Conservation (phyloP, 2,888 invertebrate genomes). For the Caenorhabditis becei region DNA sequence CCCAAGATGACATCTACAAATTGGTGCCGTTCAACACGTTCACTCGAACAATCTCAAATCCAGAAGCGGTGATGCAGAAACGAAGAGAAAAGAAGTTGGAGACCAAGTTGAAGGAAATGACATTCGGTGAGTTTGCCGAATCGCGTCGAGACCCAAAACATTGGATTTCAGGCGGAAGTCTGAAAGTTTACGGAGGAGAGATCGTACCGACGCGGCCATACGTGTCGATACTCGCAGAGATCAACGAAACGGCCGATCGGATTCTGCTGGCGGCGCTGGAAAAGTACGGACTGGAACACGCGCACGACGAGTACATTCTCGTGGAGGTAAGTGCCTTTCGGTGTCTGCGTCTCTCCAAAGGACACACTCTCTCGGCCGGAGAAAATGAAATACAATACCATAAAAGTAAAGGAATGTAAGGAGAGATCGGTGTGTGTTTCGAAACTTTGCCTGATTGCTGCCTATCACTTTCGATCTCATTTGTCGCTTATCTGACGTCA, state of each 20-base stretch:
- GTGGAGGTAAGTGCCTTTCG: constrained; percentile 87
- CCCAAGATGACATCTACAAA: constrained; percentile 81
- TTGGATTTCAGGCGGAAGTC: constrained; percentile 83
- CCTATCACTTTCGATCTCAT: constrained; percentile 44
- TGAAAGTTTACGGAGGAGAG: constrained; percentile 94
- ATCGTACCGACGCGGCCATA: constrained; percentile 94
- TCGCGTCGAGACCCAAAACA: background rate
- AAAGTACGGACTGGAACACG: constrained; percentile 94
- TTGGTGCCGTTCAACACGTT: constrained; percentile 94
- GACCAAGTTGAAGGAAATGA: constrained; percentile 88
- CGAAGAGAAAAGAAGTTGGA: constrained; percentile 96
- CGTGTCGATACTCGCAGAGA: constrained; percentile 94
- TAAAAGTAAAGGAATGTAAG: constrained; percentile 32
- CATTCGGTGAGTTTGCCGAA: constrained; percentile 60
- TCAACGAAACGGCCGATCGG: constrained; percentile 92
- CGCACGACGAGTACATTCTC: constrained; percentile 93
- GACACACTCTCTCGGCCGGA: background rate
- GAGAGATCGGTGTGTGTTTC: constrained; percentile 18
- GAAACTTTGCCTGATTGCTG: constrained; percentile 36
- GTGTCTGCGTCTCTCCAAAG: constrained; percentile 19
- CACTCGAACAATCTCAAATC: constrained; percentile 98
- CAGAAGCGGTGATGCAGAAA: constrained; percentile 98
- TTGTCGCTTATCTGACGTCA: constrained; percentile 37
- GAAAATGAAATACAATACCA: background rate
- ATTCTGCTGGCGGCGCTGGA: constrained; percentile 96